These are phyloP conservation scores for Ctenomys sociabilis DNA, from an alignment of 2,113 vertebrate species.

Conservation along the genomic window DNA sequence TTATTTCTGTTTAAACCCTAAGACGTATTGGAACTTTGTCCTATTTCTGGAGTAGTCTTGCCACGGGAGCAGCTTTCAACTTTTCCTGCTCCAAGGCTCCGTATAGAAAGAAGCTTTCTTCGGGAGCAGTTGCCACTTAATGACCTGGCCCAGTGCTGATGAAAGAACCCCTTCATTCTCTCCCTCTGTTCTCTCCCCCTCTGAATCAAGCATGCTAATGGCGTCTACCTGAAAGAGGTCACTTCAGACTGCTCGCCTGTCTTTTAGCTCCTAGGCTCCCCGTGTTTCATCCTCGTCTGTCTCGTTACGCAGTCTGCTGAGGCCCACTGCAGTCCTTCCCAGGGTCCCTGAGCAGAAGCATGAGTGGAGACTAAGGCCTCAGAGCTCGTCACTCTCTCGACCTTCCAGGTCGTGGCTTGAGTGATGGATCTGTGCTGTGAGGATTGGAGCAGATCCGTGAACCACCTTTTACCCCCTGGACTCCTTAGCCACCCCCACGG, in stretches of 20 bases:
- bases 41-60: constrained; percentile 46
- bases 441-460: not conserved
- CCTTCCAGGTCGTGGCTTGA: not conserved
- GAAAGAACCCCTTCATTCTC: constrained; percentile 59
- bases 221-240: constrained; percentile 73
- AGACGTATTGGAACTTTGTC: constrained; percentile 60
- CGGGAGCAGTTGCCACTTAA: not conserved
- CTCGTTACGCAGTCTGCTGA: constrained; percentile 53
- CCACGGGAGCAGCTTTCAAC: not conserved
- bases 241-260: constrained; percentile 16
- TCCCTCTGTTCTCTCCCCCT: constrained; percentile 32
- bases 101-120: not conserved
- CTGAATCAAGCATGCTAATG: constrained; percentile 61
- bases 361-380: not conserved
- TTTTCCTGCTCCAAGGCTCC: not conserved
- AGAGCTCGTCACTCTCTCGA: not conserved
- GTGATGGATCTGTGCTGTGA: not conserved
- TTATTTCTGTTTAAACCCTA: constrained; percentile 34
- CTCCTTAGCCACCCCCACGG: not conserved
- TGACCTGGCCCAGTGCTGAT: not conserved
- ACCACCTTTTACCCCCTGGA: not conserved
- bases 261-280: constrained; percentile 49
- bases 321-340: not conserved
- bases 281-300: constrained; percentile 64
- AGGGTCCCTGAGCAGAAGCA: not conserved